Percentiles rank a stretch among this genome's conserved stretches.
phyloP scores from a whole-genome alignment of 2,113 vertebrate species.

The Puffinus mauretanicus region DNA sequence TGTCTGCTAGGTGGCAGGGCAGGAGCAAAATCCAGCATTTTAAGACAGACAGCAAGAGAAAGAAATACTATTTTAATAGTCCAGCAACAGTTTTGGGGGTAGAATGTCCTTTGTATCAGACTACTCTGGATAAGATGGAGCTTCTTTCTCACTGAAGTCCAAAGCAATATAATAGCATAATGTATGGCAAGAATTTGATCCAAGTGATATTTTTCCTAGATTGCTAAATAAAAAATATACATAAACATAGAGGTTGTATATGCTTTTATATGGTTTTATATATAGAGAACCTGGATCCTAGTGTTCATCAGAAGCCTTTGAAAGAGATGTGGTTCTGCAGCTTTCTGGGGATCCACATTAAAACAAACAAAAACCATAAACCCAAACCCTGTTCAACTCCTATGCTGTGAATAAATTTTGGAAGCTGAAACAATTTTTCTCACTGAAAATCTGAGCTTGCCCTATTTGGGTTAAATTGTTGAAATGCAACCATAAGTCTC shows the following conservation, averaged over 20 bases:
- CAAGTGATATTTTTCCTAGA: neutral
- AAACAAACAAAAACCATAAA: conserved; percentile 14
- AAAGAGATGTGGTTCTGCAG: conserved; percentile 25
- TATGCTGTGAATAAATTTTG: conserved; percentile 12
- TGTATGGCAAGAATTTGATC: neutral
- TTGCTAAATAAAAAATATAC: neutral
- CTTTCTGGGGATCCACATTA: conserved; percentile 34
- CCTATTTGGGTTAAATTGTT: neutral
- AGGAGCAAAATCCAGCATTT: neutral
- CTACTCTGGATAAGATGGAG: neutral
- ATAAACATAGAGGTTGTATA: neutral
- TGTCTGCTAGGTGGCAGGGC: conserved; percentile 22
- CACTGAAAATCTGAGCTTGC: neutral
- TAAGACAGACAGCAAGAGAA: neutral
- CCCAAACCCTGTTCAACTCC: conserved; percentile 29
- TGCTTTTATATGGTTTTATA: too few relatives aligned
- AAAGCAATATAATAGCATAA: neutral
- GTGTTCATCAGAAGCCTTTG: conserved; percentile 41
- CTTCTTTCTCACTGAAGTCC: neutral
- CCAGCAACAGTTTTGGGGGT: neutral
- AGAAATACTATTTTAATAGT: neutral
- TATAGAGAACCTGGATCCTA: neutral
- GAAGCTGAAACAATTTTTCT: conserved; percentile 14
- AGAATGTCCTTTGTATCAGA: neutral
- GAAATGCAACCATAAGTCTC: neutral